Evolutionary conservation across 2,888 invertebrate genomes (phyloP).

Genomic region (Eutolmus rufibarbis): DNA sequence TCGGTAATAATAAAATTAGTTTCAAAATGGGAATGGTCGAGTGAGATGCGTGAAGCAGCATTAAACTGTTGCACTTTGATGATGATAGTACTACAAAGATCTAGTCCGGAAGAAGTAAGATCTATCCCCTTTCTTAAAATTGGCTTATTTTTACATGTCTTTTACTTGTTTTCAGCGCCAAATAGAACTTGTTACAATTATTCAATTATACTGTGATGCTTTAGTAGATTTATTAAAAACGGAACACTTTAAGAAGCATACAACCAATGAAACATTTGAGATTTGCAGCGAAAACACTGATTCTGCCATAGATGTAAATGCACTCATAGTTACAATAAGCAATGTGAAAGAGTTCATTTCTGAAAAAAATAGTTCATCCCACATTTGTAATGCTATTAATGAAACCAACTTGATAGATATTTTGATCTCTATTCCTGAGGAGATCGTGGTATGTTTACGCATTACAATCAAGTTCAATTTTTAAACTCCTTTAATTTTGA

Average conservation of each 20-base stretch:
- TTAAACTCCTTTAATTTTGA: slow-evolving; percentile 6
- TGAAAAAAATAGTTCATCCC: slow-evolving; percentile 50
- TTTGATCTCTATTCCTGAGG: slow-evolving; percentile 58
- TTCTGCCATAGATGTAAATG: slow-evolving; percentile 58
- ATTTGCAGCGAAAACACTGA: slow-evolving; percentile 53
- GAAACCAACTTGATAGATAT: slow-evolving; percentile 62
- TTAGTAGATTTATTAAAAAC: slow-evolving; percentile 58
- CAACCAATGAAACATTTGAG: slow-evolving; percentile 53
- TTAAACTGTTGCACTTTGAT: slow-evolving; percentile 66
- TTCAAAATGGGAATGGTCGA: slow-evolving; percentile 60
- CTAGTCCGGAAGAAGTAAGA: slow-evolving; percentile 66
- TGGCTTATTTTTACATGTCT: background rate
- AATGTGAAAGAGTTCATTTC: slow-evolving; percentile 58
- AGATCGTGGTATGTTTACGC: slow-evolving; percentile 54
- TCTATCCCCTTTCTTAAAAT: background rate
- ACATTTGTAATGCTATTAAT: slow-evolving; percentile 58
- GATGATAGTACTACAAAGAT: slow-evolving; percentile 67
- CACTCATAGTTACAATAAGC: slow-evolving; percentile 58
- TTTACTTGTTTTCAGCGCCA: slow-evolving; percentile 63
- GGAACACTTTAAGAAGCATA: slow-evolving; percentile 54
- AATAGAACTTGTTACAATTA: slow-evolving; percentile 65
- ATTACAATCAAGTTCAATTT: background rate
- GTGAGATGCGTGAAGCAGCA: slow-evolving; percentile 62
- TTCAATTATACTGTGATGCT: slow-evolving; percentile 62
- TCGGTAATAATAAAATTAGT: slow-evolving; percentile 67